phyloP scores from a whole-genome alignment of 2,888 invertebrate genomes.

The Hartigia nigra region DNA sequence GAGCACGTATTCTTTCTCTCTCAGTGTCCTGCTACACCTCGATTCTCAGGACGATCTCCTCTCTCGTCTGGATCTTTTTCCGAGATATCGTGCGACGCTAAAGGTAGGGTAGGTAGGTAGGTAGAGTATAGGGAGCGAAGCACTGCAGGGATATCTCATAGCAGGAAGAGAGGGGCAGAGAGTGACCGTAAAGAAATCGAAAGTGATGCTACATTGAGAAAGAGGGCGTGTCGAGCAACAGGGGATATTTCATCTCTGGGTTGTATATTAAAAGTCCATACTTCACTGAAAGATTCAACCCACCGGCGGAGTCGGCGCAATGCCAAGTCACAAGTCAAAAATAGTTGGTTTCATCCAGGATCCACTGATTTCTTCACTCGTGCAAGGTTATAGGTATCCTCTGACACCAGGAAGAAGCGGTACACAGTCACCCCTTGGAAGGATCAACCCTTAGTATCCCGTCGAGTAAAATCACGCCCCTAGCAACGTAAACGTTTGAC shows the following conservation, averaged over 20 bases:
- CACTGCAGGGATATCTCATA: neutral
- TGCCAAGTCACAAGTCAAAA: neutral
- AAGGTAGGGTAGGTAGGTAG: neutral
- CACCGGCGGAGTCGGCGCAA: neutral
- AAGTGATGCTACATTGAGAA: constrained; percentile 1
- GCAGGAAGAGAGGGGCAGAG: neutral
- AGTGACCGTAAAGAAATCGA: constrained; percentile 11
- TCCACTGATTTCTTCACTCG: neutral
- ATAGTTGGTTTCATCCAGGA: neutral
- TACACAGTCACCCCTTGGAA: neutral
- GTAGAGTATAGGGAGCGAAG: neutral
- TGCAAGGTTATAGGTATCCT: neutral
- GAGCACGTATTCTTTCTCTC: neutral
- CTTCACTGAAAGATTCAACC: neutral
- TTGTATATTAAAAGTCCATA: neutral
- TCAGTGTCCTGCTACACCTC: constrained; percentile 23
- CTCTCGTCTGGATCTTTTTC: constrained; percentile 17
- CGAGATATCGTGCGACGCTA: constrained; percentile 13
- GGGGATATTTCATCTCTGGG: neutral
- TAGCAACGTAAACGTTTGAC: constrained; percentile 28
- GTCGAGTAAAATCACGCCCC: constrained; percentile 51
- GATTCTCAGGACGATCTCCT: constrained; percentile 27
- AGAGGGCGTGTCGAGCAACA: constrained; percentile 3
- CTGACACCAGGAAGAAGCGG: neutral
- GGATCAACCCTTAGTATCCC: constrained; percentile 32